phyloP scores from a whole-genome alignment of 1,140 invertebrate species.

The Dendrolimus punctatus region DNA sequence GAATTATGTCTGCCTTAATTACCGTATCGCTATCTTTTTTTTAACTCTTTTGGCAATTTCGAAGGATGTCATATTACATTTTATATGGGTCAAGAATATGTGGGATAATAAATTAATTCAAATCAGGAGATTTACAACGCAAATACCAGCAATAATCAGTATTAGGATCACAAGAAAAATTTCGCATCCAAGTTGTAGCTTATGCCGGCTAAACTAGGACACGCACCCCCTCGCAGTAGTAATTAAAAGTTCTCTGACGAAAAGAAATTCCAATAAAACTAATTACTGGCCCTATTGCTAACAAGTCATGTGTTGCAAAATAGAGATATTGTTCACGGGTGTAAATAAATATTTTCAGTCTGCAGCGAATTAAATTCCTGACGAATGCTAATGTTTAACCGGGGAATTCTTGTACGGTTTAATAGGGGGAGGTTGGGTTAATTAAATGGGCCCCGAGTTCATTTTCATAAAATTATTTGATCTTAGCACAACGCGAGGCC shows the following conservation, averaged over 20 bases:
- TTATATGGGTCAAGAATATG: too few relatives aligned
- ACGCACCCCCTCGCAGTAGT: slow-evolving; percentile 31
- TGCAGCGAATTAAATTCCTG: slow-evolving; percentile 60
- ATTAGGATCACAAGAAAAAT: slow-evolving; percentile 56
- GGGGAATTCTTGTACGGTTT: slow-evolving; percentile 64
- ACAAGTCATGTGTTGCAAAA: slow-evolving; percentile 34
- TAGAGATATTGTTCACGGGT: slow-evolving; percentile 43
- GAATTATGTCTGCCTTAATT: too few relatives aligned
- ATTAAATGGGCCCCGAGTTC: slow-evolving; percentile 63
- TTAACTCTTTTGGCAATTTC: too few relatives aligned
- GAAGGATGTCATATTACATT: too few relatives aligned
- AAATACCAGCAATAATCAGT: slow-evolving; percentile 33
- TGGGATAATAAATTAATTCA: slow-evolving; percentile 5
- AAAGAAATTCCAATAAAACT: slow-evolving; percentile 56
- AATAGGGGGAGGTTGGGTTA: slow-evolving; percentile 58
- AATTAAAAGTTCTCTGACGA: slow-evolving; percentile 57
- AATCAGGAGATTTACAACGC: slow-evolving; percentile 36
- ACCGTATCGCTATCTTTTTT: too few relatives aligned
- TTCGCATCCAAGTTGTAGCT: slow-evolving; percentile 33
- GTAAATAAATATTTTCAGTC: slow-evolving; percentile 57
- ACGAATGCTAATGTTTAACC: slow-evolving; percentile 65
- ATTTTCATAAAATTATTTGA: slow-evolving; percentile 68
- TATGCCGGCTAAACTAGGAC: slow-evolving; percentile 28
- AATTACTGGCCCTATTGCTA: slow-evolving; percentile 42
- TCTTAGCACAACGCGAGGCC: slow-evolving; percentile 43